Evolutionary conservation across 1,140 invertebrate genomes (phyloP).

Genomic region (Lutraria rhynchaena): DNA sequence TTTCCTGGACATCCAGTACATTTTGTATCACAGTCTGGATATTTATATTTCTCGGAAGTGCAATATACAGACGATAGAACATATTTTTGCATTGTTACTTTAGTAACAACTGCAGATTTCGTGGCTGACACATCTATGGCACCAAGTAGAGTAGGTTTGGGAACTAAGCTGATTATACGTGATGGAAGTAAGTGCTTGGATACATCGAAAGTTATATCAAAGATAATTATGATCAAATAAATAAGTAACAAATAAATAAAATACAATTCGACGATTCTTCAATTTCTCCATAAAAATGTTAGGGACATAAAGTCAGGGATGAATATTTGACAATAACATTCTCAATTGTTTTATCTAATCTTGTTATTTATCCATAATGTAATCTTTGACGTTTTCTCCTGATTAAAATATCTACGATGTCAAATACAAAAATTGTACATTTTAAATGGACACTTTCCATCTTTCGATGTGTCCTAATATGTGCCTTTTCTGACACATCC

Average conservation of each 20-base stretch:
- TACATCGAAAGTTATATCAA: background rate
- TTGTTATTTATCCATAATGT: no score
- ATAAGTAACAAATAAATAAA: background rate
- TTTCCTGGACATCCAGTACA: slow-evolving; percentile 64
- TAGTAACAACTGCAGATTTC: slow-evolving; percentile 54
- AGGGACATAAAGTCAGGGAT: no score
- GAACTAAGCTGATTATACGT: slow-evolving; percentile 64
- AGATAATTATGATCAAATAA: background rate
- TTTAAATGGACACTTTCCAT: no score
- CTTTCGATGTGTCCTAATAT: no score
- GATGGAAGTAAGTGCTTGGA: slow-evolving; percentile 65
- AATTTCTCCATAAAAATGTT: background rate
- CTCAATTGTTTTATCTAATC: no score
- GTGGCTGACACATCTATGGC: slow-evolving; percentile 53
- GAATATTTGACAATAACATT: no score
- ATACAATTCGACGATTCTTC: no score
- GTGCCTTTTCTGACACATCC: no score
- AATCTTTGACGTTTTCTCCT: no score
- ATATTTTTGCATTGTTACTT: slow-evolving; percentile 70
- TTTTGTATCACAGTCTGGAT: slow-evolving; percentile 67
- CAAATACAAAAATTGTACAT: no score
- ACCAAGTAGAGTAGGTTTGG: slow-evolving; percentile 65
- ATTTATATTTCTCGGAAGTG: slow-evolving; percentile 68
- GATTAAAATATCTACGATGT: no score
- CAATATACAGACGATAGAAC: slow-evolving; percentile 60